Conservation (phyloP, 2,113 vertebrate genomes). For the Laticauda colubrina region DNA sequence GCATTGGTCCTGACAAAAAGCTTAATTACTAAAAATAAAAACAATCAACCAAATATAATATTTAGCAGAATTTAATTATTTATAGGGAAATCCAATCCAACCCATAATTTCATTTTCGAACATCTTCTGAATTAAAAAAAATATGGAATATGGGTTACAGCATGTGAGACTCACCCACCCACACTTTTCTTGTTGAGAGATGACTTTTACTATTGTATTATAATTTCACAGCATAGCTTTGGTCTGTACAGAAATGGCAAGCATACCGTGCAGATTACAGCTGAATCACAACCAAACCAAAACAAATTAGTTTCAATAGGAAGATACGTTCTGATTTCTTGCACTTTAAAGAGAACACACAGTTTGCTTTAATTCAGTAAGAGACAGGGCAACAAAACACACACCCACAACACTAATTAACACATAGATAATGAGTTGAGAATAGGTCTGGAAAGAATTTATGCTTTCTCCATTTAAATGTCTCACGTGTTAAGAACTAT, state of each 20-base stretch:
- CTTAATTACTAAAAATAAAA: constrained; percentile 27
- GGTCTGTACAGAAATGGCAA: neutral
- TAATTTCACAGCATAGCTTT: neutral
- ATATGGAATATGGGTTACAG: neutral
- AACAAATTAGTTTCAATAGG: neutral
- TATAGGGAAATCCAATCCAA: neutral
- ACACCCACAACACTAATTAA: neutral
- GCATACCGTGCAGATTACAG: neutral
- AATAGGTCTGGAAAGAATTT: neutral
- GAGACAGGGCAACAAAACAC: neutral
- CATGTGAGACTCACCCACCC: neutral
- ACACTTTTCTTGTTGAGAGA: neutral
- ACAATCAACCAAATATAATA: neutral
- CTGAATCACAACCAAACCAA: neutral
- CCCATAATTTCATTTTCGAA: neutral
- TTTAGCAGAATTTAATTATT: constrained; percentile 22
- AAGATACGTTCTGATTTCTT: neutral
- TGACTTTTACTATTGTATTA: neutral
- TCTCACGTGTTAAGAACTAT: neutral
- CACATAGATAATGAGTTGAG: neutral
- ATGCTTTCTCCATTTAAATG: neutral
- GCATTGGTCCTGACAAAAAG: constrained; percentile 40
- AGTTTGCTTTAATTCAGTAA: neutral
- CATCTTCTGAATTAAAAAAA: neutral
- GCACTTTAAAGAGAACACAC: neutral